Evolutionary conservation across 2,888 invertebrate genomes (phyloP), one percentile per base, ranked within the genome.

Genomic region (Coecobrya sp.): DNA sequence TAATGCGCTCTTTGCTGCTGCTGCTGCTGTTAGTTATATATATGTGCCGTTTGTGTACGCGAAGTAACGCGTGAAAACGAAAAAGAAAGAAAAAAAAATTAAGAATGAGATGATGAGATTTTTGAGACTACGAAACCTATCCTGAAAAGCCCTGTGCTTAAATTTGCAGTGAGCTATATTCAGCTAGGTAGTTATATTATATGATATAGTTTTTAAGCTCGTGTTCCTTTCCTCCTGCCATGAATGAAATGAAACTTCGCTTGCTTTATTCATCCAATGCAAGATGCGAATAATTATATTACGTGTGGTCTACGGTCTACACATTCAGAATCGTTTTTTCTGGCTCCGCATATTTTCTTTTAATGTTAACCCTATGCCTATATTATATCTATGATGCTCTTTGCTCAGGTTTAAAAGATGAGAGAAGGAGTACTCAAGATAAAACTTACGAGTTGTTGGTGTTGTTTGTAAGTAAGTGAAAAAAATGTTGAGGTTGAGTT

Each of bases 201-300:
- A n/a, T n/a, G n/a, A n/a, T n/a, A n/a, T n/a, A n/a, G n/a, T n/a
- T n/a, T n/a, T n/a, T n/a, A n/a, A n/a, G n/a, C 16, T 16, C 52
- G 45, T 82, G 16, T n/a, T 81, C 27, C 19, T 55, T 55, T 13
- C 49, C 59, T 27, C 7, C 62, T 36, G 62, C 62, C 84, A 84
- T 84, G 84, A 84, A 84, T 84, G 84, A 84, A 84, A 19, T 84
- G n/a, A n/a, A n/a, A n/a, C n/a, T n/a, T n/a, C n/a, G 8, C 19
- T 45, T 76, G 42, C 45, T 76, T 45, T 76, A 76, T 76, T 76
- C 76, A 76, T 45, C 76, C 68, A n/a, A n/a, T n/a, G n/a, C n/a
- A 68, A 22, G 55, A 55, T 55, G 27, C 16, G 55, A 25, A 25
- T 22, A 52, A 27, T 13, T 49, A n/a, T 76, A 13, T n/a, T 22